Evolutionary conservation across 2,113 vertebrate species (phyloP).

Genomic region (Phalacrocorax aristotelis): DNA sequence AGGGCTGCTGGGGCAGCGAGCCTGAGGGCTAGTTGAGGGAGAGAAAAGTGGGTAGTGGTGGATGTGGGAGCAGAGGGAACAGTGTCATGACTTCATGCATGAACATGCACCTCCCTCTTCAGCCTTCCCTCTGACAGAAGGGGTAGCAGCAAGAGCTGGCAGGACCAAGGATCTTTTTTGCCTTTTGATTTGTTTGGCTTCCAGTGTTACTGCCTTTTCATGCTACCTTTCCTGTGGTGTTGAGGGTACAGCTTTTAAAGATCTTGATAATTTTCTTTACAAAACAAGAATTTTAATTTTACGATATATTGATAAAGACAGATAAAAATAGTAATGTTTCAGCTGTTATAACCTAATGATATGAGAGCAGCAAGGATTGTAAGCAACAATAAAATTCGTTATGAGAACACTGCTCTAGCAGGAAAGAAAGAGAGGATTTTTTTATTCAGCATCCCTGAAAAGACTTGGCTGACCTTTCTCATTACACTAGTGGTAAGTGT

Average conservation of each 20-base stretch:
- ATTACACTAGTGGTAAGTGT: not conserved
- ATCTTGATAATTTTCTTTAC: not conserved
- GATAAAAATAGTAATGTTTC: not conserved
- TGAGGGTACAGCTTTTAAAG: not conserved
- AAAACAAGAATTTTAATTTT: not conserved
- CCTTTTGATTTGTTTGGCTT: not conserved
- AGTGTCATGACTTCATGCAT: not conserved
- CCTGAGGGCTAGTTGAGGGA: not conserved
- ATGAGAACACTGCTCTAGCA: not conserved
- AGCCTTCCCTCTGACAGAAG: not conserved
- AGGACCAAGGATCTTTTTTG: not conserved
- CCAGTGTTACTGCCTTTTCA: not conserved
- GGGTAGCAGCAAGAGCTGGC: not conserved
- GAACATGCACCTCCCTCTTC: not conserved
- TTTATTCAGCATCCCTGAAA: not conserved
- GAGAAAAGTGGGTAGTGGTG: not conserved
- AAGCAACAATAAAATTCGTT: not conserved
- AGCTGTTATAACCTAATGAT: not conserved
- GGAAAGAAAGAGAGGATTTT: not conserved
- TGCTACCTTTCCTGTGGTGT: not conserved
- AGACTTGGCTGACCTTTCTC: not conserved
- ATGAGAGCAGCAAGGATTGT: not conserved
- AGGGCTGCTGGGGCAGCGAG: accelerated
- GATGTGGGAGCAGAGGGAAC: not conserved
- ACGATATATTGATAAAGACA: not conserved